Evolutionary conservation across 2,797 vertebrate genomes (phyloP).

Genomic region (Tolypeutes matacus): DNA sequence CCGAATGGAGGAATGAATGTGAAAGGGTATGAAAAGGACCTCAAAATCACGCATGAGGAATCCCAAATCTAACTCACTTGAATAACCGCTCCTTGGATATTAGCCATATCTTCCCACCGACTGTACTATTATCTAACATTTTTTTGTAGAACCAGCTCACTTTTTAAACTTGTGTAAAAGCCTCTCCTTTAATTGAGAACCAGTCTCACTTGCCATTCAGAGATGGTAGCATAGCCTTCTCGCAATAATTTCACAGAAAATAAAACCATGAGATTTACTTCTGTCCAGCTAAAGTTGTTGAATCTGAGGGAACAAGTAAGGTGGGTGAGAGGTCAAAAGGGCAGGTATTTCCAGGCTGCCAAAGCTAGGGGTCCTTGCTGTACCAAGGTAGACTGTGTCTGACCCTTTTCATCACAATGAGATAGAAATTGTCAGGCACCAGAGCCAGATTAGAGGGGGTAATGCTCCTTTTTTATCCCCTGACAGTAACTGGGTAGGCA

Average conservation of each 20-base stretch:
- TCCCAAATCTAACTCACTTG: not conserved
- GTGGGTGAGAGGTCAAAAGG: not conserved
- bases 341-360: not conserved
- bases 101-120: not conserved
- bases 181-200: not conserved
- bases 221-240: not conserved
- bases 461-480: not conserved
- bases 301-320: not conserved
- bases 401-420: not conserved
- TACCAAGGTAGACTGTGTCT: not conserved
- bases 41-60: too few species aligned
- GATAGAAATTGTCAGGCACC: not conserved
- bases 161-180: not conserved
- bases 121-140: not conserved
- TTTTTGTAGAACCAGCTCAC: not conserved
- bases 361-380: too few species aligned
- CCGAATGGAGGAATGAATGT: not conserved
- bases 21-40: not conserved
- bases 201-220: not conserved
- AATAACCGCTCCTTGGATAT: rapidly evolving
- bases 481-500: not conserved
- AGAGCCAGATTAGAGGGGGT: not conserved
- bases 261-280: not conserved
- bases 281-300: not conserved
- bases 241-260: not conserved